phyloP scores from a whole-genome alignment of 2,113 vertebrate species.

The Fulica atra region DNA sequence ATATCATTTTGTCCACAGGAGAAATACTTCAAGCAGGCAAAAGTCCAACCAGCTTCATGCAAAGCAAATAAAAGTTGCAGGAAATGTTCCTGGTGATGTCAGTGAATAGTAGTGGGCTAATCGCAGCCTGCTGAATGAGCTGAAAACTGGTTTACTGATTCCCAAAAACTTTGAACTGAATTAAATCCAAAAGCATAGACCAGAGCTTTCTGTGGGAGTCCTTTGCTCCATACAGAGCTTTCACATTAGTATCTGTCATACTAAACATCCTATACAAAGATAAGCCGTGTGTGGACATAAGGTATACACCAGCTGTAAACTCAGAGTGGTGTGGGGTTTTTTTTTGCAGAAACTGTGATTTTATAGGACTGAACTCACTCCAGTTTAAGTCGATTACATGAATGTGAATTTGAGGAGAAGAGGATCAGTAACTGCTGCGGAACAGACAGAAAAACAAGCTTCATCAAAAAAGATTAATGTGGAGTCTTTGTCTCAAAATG shows the following conservation, averaged over 20 bases:
- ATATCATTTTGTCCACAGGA: not conserved
- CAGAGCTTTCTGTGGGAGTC: not conserved
- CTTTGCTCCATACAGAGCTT: not conserved
- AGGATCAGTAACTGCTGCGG: not conserved
- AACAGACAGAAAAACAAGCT: not conserved
- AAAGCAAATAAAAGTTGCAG: not conserved
- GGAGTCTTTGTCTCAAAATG: not conserved
- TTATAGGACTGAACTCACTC: not conserved
- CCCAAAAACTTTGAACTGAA: not conserved
- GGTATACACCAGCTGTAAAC: not conserved
- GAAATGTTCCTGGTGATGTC: not conserved
- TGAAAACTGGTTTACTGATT: not conserved
- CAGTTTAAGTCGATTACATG: not conserved
- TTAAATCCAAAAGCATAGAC: not conserved
- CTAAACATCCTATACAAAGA: not conserved
- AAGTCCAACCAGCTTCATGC: not conserved
- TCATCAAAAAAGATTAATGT: not conserved
- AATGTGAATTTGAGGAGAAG: not conserved
- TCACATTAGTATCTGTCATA: not conserved
- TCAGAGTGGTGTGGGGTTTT: not conserved
- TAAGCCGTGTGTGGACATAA: not conserved
- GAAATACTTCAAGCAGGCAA: not conserved
- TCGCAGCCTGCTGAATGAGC: not conserved
- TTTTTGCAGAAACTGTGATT: not conserved
- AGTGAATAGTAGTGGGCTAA: not conserved